A percentile compares a stretch with the other conserved stretches of the same genome.
Evolutionary conservation across 2,797 vertebrate genomes (phyloP).

Genomic region (Holocentrus rufus): DNA sequence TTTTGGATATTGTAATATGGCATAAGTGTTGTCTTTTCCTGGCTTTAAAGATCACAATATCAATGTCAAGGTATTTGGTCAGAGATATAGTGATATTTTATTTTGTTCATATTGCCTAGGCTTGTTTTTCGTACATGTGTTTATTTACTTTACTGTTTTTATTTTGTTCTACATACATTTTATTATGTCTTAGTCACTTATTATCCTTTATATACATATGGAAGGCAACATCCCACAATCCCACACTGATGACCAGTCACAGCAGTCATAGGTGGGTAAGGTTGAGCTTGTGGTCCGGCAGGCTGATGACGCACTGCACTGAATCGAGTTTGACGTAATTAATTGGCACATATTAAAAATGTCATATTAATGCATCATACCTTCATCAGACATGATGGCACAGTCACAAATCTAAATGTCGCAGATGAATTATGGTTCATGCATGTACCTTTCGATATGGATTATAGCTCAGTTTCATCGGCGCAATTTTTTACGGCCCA

Average conservation of each 20-base stretch:
- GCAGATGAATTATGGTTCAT: conserved; percentile 58
- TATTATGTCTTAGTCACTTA: too few relatives aligned
- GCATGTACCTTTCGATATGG: conserved; percentile 41
- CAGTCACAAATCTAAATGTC: conserved; percentile 64
- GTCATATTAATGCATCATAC: conserved; percentile 68
- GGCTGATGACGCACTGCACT: conserved; percentile 45
- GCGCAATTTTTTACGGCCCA: neutral
- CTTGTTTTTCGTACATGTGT: too few relatives aligned
- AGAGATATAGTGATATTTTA: too few relatives aligned
- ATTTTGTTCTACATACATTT: too few relatives aligned
- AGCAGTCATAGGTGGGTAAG: conserved; percentile 21
- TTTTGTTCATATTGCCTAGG: too few relatives aligned
- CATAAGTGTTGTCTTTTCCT: too few relatives aligned
- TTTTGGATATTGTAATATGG: too few relatives aligned
- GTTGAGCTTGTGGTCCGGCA: conserved; percentile 43
- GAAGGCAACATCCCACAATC: too few relatives aligned
- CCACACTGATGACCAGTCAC: neutral
- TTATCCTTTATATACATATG: too few relatives aligned
- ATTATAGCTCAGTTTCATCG: conserved; percentile 10
- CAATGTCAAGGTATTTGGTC: too few relatives aligned
- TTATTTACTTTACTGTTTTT: too few relatives aligned
- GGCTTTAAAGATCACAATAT: too few relatives aligned
- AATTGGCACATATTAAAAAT: conserved; percentile 76
- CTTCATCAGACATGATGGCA: conserved; percentile 56
- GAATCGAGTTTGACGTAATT: conserved; percentile 66